These are phyloP conservation scores for Himalopsyche tibetana DNA, from an alignment of 2,888 invertebrate species.

Conservation along the genomic window DNA sequence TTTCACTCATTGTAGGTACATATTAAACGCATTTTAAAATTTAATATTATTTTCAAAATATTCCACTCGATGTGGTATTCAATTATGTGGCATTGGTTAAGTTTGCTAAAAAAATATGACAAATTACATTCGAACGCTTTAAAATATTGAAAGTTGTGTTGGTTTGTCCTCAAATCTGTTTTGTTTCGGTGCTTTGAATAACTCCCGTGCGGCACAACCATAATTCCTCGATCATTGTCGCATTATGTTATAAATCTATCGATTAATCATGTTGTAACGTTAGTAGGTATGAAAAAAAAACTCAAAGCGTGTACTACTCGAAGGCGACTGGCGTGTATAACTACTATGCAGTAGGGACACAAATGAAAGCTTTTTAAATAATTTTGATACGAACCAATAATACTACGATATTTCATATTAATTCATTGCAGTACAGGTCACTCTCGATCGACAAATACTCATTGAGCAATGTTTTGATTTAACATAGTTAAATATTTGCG, in stretches of 20 bases:
- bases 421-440: too few species aligned
- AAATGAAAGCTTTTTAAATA: background rate
- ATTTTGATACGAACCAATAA: too few species aligned
- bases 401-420: too few species aligned
- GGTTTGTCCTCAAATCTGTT: constrained; percentile 34
- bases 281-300: constrained; percentile 53
- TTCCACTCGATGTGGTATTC: background rate
- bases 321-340: background rate
- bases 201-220: constrained; percentile 44
- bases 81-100: background rate
- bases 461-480: too few species aligned
- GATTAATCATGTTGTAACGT: constrained; percentile 60
- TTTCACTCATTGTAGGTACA: too few species aligned
- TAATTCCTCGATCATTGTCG: constrained; percentile 62
- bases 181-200: constrained; percentile 26
- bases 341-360: background rate
- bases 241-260: constrained; percentile 57
- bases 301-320: constrained; percentile 37
- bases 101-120: constrained; percentile 7
- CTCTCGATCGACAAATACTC: too few species aligned
- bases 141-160: constrained; percentile 30
- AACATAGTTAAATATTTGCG: too few species aligned
- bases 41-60: background rate
- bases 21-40: too few species aligned
- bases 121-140: constrained; percentile 9